Base-by-base conservation (phyloP, 2,113 vertebrate genomes). In the Cinclus mexicanus region DNA sequence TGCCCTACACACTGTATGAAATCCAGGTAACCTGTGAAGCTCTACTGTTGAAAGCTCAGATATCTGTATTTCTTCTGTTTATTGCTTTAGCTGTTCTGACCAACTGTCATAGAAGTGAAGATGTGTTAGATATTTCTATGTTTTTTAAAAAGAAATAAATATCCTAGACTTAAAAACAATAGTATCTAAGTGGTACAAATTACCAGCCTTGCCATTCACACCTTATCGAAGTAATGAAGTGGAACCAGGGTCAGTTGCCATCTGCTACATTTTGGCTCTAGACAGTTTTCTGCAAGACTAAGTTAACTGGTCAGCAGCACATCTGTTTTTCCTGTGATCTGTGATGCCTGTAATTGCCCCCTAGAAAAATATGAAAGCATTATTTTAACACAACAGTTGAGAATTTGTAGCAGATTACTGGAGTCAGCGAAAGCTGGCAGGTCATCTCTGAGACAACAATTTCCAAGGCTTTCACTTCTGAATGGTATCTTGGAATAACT, bases 261-360 rank as follows among this genome's bases (percentile, higher is more conserved):
- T 86, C 90, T 90, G 85, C 83, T 84, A 28, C 76, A 78, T 8
- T 87, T 94, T 87, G 68, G 64, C 56, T 92, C 37, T 28, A 87
- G 60, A 95, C 47, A 57, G 72, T 93, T 96, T 96, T 96, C 83
- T 96, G 92, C 93, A 78, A 93, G 83, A 88, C 86, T 82, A 96
- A 90, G 80, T 96, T 81, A 89, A 72, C 60, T 93, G 86, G 83
- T 78, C 88, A 87, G 76, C 65, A 94, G 69, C 88, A 90, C 88
- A 95, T 82, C 86, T 96, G 93, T 68, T 93, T 89, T 75, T 71
- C 69, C 33, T 95, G 94, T 96, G 88, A 94, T 87, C 93, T 69
- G 31, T 95, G 92, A 93, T 84, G 92, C 90, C 88, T 96, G 88
- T 97, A 94, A 96, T 93, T 97, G 88, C 61, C 76, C 83, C 42